Evolutionary conservation across 1,140 invertebrate genomes (phyloP).

Genomic region (Belonocnema kinseyi): DNA sequence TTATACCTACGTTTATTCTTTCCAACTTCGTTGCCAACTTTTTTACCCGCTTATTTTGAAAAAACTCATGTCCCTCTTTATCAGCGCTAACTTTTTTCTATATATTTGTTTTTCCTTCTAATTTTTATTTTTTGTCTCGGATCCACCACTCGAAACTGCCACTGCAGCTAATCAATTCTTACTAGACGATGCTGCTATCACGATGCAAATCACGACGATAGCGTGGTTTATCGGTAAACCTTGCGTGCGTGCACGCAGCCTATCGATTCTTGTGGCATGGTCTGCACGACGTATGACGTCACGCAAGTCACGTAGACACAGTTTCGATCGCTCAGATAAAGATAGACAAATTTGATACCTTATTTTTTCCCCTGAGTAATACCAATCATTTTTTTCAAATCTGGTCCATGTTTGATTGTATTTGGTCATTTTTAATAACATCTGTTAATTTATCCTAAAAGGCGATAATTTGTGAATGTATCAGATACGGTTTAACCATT

Average conservation of each 20-base stretch:
- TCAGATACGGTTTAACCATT: too few species aligned
- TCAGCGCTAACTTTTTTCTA: not conserved
- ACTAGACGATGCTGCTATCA: not conserved
- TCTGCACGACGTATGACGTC: slow-evolving; percentile 60
- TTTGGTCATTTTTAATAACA: not conserved
- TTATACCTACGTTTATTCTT: not conserved
- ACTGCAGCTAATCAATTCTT: not conserved
- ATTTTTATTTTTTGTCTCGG: not conserved
- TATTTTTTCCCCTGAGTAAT: not conserved
- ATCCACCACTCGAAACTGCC: not conserved
- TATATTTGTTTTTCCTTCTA: not conserved
- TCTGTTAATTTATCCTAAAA: too few species aligned
- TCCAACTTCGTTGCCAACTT: too few species aligned
- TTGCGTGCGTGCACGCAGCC: slow-evolving; percentile 65
- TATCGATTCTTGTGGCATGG: slow-evolving; percentile 68
- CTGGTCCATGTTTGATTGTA: not conserved
- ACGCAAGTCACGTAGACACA: slow-evolving; percentile 43
- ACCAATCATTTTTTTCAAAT: slow-evolving; percentile 8
- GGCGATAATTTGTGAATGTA: too few species aligned
- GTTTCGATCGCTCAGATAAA: slow-evolving; percentile 45
- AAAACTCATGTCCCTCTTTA: not conserved
- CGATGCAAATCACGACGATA: not conserved
- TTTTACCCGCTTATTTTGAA: not conserved
- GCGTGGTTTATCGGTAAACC: slow-evolving; percentile 8
- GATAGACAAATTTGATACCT: slow-evolving; percentile 2